Percentiles rank a stretch among this genome's conserved stretches.
These are phyloP conservation scores for Procambarus virginalis DNA, from an alignment of 1,140 invertebrate genomes.

Conservation along the genomic window DNA sequence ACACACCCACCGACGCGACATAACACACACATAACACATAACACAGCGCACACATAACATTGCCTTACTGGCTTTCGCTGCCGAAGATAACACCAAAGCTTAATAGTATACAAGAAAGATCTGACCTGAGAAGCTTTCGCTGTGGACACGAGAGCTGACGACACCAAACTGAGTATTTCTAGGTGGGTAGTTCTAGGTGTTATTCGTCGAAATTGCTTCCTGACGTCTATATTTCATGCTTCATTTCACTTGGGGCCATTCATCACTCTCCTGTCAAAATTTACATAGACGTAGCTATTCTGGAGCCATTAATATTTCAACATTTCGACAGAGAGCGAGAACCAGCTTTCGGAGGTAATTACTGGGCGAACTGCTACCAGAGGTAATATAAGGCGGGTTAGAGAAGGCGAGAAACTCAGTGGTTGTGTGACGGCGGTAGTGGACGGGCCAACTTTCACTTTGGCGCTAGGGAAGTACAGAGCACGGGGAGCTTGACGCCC, in stretches of 20 bases:
- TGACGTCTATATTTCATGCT: no score
- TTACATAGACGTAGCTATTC: no score
- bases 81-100: not conserved
- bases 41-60: not conserved
- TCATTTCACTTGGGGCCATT: no score
- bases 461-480: not conserved
- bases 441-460: constrained; percentile 34
- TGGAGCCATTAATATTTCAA: no score
- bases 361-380: not conserved
- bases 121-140: constrained; percentile 5
- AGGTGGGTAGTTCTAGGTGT: not conserved
- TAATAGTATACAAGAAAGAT: not conserved
- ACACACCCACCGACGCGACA: not conserved
- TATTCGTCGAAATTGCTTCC: not conserved
- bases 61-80: not conserved
- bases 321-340: not conserved
- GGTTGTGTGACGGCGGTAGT: constrained; percentile 51
- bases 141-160: not conserved
- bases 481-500: not conserved
- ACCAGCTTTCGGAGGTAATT: not conserved
- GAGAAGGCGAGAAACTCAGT: constrained; percentile 16
- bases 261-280: no score
- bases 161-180: not conserved
- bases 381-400: constrained; percentile 46
- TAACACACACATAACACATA: not conserved